These are phyloP conservation scores for Zaprionus lineosus DNA, from an alignment of 2,888 invertebrate species.

Conservation along the genomic window DNA sequence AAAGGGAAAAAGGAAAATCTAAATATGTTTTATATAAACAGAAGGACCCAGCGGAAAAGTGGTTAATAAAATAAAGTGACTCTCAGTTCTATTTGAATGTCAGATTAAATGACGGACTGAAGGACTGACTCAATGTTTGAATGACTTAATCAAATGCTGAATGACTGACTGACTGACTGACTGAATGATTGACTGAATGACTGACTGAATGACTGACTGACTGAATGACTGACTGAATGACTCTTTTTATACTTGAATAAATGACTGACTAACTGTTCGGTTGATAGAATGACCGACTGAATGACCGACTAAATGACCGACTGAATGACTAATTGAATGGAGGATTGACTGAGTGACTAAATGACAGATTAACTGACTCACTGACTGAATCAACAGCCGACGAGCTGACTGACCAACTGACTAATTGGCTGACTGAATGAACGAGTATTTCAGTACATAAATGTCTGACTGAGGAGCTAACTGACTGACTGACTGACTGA, in stretches of 20 bases:
- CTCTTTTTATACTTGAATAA: no score
- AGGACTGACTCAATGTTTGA: not conserved
- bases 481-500: not conserved
- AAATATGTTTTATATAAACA: no score
- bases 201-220: not conserved
- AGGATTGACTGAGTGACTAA: not conserved
- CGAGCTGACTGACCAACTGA: not conserved
- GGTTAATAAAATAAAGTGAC: conserved; percentile 71
- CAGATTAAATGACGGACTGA: not conserved
- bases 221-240: no score
- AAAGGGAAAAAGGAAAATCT: no score
- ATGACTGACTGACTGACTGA: not conserved
- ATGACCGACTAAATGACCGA: conserved; percentile 14
- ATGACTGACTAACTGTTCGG: not conserved
- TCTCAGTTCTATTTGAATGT: conserved; percentile 21
- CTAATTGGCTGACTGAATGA: not conserved
- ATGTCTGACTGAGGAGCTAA: not conserved
- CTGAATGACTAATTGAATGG: conserved; percentile 60
- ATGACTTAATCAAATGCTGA: not conserved
- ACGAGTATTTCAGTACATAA: conserved; percentile 8
- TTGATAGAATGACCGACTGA: not conserved
- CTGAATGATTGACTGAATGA: no score
- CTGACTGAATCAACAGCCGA: conserved; percentile 21
- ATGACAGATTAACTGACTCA: not conserved
- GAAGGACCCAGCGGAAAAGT: conserved; percentile 43